phyloP scores from a whole-genome alignment of 2,888 invertebrate species.

The Latrodectus elegans region DNA sequence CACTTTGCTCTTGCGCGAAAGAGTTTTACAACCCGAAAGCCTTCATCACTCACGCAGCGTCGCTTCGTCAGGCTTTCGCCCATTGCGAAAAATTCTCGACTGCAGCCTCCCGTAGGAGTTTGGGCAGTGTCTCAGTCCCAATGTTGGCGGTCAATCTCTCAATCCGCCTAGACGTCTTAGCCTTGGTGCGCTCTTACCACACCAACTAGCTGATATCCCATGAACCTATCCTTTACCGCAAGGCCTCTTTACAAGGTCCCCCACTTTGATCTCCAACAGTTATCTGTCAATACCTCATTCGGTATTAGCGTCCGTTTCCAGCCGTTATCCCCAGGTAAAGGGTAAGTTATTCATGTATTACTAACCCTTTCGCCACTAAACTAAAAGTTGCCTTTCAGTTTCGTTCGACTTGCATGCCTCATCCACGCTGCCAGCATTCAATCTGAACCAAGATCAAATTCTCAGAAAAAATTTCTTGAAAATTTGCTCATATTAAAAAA shows the following conservation, averaged over 20 bases:
- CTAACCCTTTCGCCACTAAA: slow-evolving; percentile 72
- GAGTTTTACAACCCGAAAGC: slow-evolving; percentile 73
- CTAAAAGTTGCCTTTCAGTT: background rate
- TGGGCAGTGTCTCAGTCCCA: slow-evolving; percentile 74
- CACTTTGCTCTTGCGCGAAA: slow-evolving; percentile 71
- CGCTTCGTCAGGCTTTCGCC: slow-evolving; percentile 73
- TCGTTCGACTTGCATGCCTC: slow-evolving; percentile 73
- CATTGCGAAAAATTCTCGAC: slow-evolving; percentile 74
- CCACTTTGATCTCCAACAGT: background rate
- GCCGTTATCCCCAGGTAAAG: slow-evolving; percentile 68
- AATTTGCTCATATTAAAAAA: too few species aligned
- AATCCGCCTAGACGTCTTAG: slow-evolving; percentile 72
- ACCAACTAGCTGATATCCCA: slow-evolving; percentile 73
- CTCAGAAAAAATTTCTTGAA: slow-evolving; percentile 59
- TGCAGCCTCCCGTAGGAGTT: slow-evolving; percentile 74
- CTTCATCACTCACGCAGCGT: slow-evolving; percentile 73
- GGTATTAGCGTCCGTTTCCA: slow-evolving; percentile 72
- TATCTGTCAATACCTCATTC: slow-evolving; percentile 50
- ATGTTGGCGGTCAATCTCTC: slow-evolving; percentile 74
- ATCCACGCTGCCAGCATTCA: slow-evolving; percentile 73
- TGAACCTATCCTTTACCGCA: slow-evolving; percentile 70
- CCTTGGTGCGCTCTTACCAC: slow-evolving; percentile 71
- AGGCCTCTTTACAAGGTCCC: slow-evolving; percentile 25
- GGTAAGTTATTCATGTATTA: slow-evolving; percentile 72
- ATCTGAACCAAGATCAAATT: slow-evolving; percentile 73